Evolutionary conservation across 2,113 vertebrate species (phyloP).

Genomic region (Aldabrachelys gigantea): DNA sequence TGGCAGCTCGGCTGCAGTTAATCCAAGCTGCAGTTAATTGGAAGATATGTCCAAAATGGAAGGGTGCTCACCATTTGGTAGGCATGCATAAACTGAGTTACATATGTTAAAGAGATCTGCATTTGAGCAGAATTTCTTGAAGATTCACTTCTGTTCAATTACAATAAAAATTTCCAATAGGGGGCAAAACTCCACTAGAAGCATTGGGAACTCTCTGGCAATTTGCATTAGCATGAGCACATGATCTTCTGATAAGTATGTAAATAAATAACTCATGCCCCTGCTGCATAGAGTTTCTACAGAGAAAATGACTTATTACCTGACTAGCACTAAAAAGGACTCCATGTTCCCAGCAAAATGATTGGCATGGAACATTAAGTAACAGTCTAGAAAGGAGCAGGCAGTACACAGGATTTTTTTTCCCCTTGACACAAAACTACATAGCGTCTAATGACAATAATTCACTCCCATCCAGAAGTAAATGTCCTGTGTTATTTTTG

Average conservation of each 20-base stretch:
- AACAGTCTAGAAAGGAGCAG: conserved; percentile 67
- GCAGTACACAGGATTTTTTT: conserved; percentile 7
- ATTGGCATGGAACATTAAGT: conserved; percentile 68
- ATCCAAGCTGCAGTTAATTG: neutral
- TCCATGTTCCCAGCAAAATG: conserved; percentile 72
- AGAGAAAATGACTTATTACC: conserved; percentile 76
- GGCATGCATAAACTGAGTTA: conserved; percentile 22
- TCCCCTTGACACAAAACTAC: conserved; percentile 55
- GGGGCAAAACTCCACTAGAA: conserved; percentile 45
- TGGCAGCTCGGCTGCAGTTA: neutral
- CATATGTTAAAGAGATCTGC: conserved; percentile 56
- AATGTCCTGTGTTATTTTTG: conserved; percentile 71
- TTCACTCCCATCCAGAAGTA: conserved; percentile 66
- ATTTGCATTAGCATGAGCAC: conserved; percentile 66
- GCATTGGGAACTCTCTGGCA: neutral
- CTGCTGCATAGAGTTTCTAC: conserved; percentile 50
- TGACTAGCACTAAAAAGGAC: conserved; percentile 72
- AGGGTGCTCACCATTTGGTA: conserved; percentile 27
- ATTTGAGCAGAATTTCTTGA: conserved; percentile 73
- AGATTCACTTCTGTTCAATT: conserved; percentile 71
- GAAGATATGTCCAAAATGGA: neutral
- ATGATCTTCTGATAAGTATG: conserved; percentile 74
- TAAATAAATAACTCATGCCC: conserved; percentile 77
- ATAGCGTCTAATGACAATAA: conserved; percentile 60
- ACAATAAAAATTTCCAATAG: conserved; percentile 64